Evolutionary conservation across 2,888 invertebrate genomes (phyloP).

Genomic region (Luffia ferchaultella): DNA sequence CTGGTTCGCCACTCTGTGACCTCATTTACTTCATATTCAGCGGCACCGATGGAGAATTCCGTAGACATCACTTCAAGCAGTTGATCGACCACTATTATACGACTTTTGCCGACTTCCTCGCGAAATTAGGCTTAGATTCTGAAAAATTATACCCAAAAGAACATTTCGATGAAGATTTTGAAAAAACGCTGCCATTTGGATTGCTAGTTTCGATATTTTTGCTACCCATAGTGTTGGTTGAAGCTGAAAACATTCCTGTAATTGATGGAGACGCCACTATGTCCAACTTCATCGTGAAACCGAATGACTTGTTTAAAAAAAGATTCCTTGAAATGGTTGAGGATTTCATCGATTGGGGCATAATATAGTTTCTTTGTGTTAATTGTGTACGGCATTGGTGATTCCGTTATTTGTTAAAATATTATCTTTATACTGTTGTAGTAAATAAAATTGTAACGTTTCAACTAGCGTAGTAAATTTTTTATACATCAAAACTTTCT

Average conservation of each 20-base stretch:
- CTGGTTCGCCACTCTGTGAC: constrained; percentile 30
- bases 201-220: not conserved
- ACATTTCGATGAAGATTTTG: constrained; percentile 29
- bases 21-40: constrained; percentile 38
- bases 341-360: not conserved
- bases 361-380: not conserved
- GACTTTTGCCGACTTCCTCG: constrained; percentile 23
- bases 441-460: too few relatives aligned
- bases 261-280: not conserved
- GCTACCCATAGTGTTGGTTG: constrained; percentile 1
- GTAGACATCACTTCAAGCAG: constrained; percentile 22
- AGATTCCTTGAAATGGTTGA: not conserved
- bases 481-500: too few relatives aligned
- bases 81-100: constrained; percentile 25
- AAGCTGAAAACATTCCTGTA: not conserved
- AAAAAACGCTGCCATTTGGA: constrained; percentile 15
- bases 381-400: too few relatives aligned
- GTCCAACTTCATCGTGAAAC: not conserved
- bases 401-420: too few relatives aligned
- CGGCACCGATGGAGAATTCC: constrained; percentile 35
- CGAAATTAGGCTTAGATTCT: constrained; percentile 23
- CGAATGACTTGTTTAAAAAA: not conserved
- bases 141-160: constrained; percentile 27
- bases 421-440: too few relatives aligned
- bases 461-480: too few relatives aligned